Evolutionary conservation across 1,140 invertebrate genomes (phyloP), one percentile per base, ranked within the genome.

Genomic region (Agrypnia vestita): DNA sequence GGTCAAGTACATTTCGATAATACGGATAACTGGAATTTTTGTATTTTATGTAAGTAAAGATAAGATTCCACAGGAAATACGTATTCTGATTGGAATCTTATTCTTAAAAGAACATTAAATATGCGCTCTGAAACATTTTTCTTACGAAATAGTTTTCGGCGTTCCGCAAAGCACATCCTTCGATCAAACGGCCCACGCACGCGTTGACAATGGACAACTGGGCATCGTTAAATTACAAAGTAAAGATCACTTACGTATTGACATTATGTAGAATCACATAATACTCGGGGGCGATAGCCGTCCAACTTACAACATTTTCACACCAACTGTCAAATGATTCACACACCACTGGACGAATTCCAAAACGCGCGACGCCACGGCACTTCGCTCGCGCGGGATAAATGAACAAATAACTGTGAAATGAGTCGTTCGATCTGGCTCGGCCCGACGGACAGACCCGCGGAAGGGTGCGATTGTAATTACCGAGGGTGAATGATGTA

Each of bases 321-420:
- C 74, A 76, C 67, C 44, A 76, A 47, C 74, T 76, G 74, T 76
- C 74, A 76, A 62, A 76, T 76, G 25, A 19, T 21, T 76, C 59
- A 64, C 59, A 59, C 47, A 75, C 74, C 12, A 75, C 44, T 25
- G 73, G 59, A 56, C 4, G 3, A 64, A 15, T 76, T 64, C 10
- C 15, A 21, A 11, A 72, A 15, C 3, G 35, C 11, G 17, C 17
- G 47, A 73, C 69, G 49, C 11, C n/a, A 73, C 10, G 13, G 3
- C 43, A 46, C 64, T 69, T 69, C 64, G 44, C 64, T 17, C n/a
- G 15, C 59, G 59, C 17, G 56, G 6, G 15, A 19, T 21, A 47
- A 15, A 10, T 1, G 15, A 13, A 15, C 44, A 17, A 17, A 7
- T 62, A 62, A 62, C 59, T 25, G 15, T 47, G 44, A 17, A 8